phyloP scores from a whole-genome alignment of 2,888 invertebrate genomes.

The Cephus spinipes region DNA sequence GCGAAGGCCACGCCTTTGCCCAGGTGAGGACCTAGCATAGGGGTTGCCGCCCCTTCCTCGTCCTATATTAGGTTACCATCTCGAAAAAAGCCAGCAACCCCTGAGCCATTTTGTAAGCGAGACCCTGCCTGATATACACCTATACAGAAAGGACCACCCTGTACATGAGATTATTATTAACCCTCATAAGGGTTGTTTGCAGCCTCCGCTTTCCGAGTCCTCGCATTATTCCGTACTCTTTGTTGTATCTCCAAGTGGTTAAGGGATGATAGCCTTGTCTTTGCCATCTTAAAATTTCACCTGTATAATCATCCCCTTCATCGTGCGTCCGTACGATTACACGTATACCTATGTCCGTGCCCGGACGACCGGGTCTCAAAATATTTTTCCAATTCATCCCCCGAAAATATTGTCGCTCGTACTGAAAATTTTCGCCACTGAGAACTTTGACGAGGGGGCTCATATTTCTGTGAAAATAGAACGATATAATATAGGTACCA shows the following conservation, averaged over 20 bases:
- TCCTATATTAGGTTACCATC: slow-evolving; percentile 8
- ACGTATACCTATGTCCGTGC: background rate
- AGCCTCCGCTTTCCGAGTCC: background rate
- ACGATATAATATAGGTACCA: background rate
- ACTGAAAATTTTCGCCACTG: background rate
- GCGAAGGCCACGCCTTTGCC: slow-evolving; percentile 63
- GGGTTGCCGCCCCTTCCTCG: slow-evolving; percentile 23
- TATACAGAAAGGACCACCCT: background rate
- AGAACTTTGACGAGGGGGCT: background rate
- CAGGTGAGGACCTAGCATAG: slow-evolving; percentile 56
- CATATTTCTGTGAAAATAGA: slow-evolving; percentile 9
- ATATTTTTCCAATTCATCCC: background rate
- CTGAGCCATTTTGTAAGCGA: slow-evolving; percentile 11
- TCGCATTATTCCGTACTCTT: background rate
- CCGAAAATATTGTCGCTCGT: background rate
- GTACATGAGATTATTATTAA: slow-evolving; percentile 3
- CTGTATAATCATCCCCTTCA: background rate
- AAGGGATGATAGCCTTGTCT: background rate
- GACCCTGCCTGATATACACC: background rate
- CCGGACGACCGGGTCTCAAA: background rate
- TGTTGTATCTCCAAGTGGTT: background rate
- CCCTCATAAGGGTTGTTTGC: background rate
- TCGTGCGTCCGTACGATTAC: background rate
- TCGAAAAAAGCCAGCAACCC: slow-evolving; percentile 1
- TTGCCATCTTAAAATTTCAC: background rate